Conservation (phyloP, 2,888 invertebrate genomes). For the Cyclophora albipunctata region DNA sequence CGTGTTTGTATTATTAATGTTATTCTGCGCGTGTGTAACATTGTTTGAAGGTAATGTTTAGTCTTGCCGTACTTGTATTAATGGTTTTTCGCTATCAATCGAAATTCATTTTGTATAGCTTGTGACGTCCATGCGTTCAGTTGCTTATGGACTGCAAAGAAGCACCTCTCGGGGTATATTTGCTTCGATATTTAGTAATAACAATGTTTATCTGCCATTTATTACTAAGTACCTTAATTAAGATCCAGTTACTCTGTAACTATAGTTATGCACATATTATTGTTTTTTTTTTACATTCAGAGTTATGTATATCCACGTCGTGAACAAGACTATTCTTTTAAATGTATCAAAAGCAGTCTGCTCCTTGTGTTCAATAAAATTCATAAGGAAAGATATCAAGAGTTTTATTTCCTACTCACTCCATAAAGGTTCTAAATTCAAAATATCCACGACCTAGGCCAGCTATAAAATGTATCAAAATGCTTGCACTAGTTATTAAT, state of each 20-base stretch:
- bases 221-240: background rate
- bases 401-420: background rate
- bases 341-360: conserved; percentile 43
- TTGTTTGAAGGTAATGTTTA: conserved; percentile 2
- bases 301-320: conserved; percentile 3
- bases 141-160: no score
- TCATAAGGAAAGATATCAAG: conserved; percentile 20
- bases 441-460: no score
- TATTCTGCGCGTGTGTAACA: background rate
- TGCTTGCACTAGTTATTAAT: no score
- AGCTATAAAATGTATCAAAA: no score
- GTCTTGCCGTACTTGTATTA: no score
- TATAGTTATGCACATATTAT: conserved; percentile 6
- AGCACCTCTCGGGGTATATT: background rate
- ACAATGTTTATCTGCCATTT: conserved; percentile 5
- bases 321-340: background rate
- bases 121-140: no score
- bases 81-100: no score
- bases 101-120: no score
- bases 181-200: conserved; percentile 2
- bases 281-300: background rate
- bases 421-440: no score
- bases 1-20: background rate
- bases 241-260: conserved; percentile 2
- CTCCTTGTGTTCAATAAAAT: conserved; percentile 55